A percentile compares a stretch with the other conserved stretches of the same genome.
phyloP scores from a whole-genome alignment of 2,797 vertebrate genomes.

The Petrocephalus sullivani region DNA sequence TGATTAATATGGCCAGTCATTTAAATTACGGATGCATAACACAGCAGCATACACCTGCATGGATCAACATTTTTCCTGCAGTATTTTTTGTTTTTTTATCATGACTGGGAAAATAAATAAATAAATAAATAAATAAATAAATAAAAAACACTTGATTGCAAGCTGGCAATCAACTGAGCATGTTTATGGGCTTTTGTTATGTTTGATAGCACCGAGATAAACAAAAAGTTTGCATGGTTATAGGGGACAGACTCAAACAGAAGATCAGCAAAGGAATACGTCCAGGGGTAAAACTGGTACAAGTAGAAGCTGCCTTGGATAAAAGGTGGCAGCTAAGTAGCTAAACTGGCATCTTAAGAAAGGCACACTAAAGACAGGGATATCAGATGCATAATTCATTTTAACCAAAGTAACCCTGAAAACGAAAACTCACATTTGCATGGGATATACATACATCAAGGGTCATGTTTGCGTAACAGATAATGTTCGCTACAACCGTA shows the following conservation, averaged over 20 bases:
- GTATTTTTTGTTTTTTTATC: background rate
- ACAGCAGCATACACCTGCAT: background rate
- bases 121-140: too few relatives aligned
- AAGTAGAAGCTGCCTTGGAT: background rate
- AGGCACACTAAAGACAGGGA: background rate
- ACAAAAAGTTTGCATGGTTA: background rate
- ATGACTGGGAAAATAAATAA: background rate
- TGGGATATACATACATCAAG: constrained; percentile 2
- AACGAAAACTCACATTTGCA: background rate
- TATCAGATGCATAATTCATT: background rate
- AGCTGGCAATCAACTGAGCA: background rate
- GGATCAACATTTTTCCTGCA: background rate
- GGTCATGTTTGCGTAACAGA: background rate
- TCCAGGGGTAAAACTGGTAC: background rate
- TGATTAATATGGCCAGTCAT: background rate
- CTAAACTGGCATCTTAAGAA: background rate
- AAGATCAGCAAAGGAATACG: background rate
- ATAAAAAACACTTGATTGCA: background rate
- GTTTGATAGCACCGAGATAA: background rate
- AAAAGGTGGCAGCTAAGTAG: background rate
- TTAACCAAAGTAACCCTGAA: background rate
- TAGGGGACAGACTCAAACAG: background rate
- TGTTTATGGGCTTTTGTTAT: background rate
- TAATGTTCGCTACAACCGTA: background rate
- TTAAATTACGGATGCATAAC: background rate